Conservation (phyloP, 1,140 invertebrate genomes). For the Gryllus bimaculatus region DNA sequence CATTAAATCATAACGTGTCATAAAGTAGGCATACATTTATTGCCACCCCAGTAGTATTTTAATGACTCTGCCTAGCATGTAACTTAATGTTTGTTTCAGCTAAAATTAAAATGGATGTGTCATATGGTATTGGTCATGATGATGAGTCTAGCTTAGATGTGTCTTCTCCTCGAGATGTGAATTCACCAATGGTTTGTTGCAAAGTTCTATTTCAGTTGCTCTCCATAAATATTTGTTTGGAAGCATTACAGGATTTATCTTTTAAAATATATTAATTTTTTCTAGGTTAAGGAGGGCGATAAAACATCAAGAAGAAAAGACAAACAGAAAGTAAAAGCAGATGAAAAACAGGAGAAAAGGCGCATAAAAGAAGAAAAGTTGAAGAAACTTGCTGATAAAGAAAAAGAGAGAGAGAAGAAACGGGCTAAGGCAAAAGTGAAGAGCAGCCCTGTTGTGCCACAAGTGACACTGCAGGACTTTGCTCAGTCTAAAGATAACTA, state of each 20-base stretch:
- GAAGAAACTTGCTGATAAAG: constrained; percentile 58
- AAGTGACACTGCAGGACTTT: constrained; percentile 48
- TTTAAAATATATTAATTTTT: constrained; percentile 46
- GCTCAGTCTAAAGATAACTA: constrained; percentile 69
- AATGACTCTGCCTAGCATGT: neutral
- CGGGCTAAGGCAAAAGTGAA: constrained; percentile 49
- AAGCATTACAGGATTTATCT: constrained; percentile 2
- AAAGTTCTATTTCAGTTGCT: neutral
- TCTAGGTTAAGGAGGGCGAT: constrained; percentile 53
- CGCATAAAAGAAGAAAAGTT: constrained; percentile 63
- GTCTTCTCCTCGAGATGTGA: constrained; percentile 55
- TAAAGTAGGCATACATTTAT: neutral
- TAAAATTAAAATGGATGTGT: constrained; percentile 36
- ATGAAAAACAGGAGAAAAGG: constrained; percentile 65
- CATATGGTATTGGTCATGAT: constrained; percentile 44
- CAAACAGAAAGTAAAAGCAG: constrained; percentile 65
- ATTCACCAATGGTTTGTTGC: constrained; percentile 52
- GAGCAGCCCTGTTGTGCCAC: constrained; percentile 36
- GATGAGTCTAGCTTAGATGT: constrained; percentile 59
- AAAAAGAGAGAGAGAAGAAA: constrained; percentile 64
- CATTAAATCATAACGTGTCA: too few relatives aligned
- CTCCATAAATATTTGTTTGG: neutral
- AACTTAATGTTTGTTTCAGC: constrained; percentile 26
- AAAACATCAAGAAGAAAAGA: constrained; percentile 55
- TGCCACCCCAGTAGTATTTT: constrained; percentile 6